These are phyloP conservation scores for Acipenser oxyrinchus DNA, from an alignment of 2,797 vertebrate genomes.

Conservation along the genomic window DNA sequence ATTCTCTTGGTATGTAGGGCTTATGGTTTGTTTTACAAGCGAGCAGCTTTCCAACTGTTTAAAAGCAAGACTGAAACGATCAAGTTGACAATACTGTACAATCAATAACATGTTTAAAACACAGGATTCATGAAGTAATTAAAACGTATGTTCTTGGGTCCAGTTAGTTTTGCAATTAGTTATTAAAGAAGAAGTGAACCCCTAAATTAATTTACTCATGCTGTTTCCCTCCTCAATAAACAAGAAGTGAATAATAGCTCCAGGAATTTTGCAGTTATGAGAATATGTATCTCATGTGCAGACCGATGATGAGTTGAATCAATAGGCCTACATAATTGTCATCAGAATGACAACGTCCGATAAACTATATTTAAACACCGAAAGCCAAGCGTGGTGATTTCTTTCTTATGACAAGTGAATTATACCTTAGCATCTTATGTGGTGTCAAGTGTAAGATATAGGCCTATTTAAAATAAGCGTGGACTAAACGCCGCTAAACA, in stretches of 20 bases:
- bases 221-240: no score
- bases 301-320: background rate
- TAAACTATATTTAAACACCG: background rate
- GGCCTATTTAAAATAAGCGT: background rate
- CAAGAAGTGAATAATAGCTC: background rate
- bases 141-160: no score
- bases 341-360: background rate
- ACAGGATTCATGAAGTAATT: no score
- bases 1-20: no score
- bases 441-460: background rate
- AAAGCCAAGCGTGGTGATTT: background rate
- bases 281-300: background rate
- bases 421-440: background rate
- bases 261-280: background rate
- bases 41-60: no score
- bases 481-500: background rate
- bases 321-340: constrained; percentile 8
- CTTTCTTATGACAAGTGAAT: constrained; percentile 5
- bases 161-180: no score
- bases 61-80: no score
- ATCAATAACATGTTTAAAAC: no score
- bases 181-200: no score
- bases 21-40: no score
- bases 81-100: no score
- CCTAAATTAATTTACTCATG: no score